Base-by-base conservation (phyloP, 1,140 invertebrate genomes). In the Heliothis virescens region DNA sequence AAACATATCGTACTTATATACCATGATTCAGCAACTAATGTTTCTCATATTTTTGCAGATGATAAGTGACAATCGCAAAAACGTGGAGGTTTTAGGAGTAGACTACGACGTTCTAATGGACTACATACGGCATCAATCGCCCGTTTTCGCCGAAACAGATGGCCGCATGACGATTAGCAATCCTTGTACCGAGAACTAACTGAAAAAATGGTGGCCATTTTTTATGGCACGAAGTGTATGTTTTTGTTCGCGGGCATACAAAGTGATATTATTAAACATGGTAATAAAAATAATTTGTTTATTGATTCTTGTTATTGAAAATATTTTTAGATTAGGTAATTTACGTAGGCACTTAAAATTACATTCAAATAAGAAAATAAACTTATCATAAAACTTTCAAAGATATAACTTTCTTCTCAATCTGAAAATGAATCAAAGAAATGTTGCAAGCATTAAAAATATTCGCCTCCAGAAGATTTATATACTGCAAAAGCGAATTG, bases 51-150 rank as follows among this genome's bases (percentile, higher is more conserved):
- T 80, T 34, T 89, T 86, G 50, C 89, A 94, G 92, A 90, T 94
- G 89, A 86, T 93, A 79, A 90, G 91, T 73, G 83, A 92, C 21
- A 92, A 94, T 69, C 85, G 91, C 3, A 81, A 76, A 1, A 90
- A 93, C 50, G 85, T 90, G 3, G 86, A 88, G 62, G 82, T 87
- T 0, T 48, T 93, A 10, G 91, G 91, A 3, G 81, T 92, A 1
- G 93, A 94, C 72, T 91, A 90, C 57, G 90, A 88, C 9, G 71
- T 94, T 1, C 67, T 94, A 4, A 85, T 86, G 79, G 52, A 85
- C 1, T 93, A 93, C 69, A 88, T 93, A 21, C 18, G 73, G 10
- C 86, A 85, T 5, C 83, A 88, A 15, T 82, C 86, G 0, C 91
- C 92, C 0, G 76, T 92, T 13, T 89, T 92, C 62, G 86, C 72